Evolutionary conservation across 1,140 invertebrate genomes (phyloP).

Genomic region (Rhizoglyphus robini): DNA sequence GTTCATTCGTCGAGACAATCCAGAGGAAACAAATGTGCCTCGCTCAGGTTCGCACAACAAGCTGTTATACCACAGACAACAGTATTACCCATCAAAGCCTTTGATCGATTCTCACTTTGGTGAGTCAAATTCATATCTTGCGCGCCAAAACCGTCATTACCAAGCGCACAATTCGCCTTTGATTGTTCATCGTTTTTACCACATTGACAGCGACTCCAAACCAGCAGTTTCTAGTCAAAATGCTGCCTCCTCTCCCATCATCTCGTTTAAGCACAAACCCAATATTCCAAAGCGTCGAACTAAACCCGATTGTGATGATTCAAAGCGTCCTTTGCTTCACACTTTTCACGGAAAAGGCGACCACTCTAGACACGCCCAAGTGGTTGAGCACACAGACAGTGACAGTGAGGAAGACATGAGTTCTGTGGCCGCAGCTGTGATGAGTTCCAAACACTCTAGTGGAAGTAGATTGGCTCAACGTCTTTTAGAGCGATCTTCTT

Average conservation of each 20-base stretch:
- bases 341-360: not conserved
- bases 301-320: not conserved
- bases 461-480: too few relatives aligned
- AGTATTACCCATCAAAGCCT: not conserved
- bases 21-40: not conserved
- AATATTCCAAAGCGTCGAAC: not conserved
- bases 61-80: too few relatives aligned
- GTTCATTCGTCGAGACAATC: not conserved
- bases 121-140: not conserved
- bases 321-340: not conserved
- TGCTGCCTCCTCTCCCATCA: not conserved
- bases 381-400: not conserved
- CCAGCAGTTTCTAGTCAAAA: not conserved
- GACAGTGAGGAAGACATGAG: not conserved
- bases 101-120: not conserved
- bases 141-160: not conserved
- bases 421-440: not conserved
- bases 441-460: too few relatives aligned
- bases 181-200: slow-evolving; percentile 16
- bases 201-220: not conserved
- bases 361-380: not conserved
- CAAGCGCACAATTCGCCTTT: slow-evolving; percentile 13
- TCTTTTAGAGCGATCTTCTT: slow-evolving; percentile 11
- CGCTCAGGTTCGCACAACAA: too few relatives aligned
- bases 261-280: not conserved